Evolutionary conservation across 1,140 invertebrate species (phyloP), one percentile per base, ranked within the genome.

Genomic region (Solenopsis fugax): DNA sequence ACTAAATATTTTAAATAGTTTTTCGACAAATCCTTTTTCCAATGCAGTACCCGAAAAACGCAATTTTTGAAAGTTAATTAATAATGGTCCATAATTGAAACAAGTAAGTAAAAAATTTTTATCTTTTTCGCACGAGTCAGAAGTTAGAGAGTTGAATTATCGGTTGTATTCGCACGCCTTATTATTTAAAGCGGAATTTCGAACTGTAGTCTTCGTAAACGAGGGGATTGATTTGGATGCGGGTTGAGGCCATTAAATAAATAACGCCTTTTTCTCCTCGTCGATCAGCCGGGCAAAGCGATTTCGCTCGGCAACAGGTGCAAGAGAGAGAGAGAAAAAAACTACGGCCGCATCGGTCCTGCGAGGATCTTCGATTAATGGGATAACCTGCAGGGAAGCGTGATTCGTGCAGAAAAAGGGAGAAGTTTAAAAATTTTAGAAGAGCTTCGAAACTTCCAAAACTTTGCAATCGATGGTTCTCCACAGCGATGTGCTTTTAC

Each of bases 311-410:
- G 88, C 88, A 89, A 89, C 88, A 89, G 88, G 88, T 89, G 88
- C 88, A 81, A 72, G 37, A 78, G 45, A 45, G 29, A 37, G 9
- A 29, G n/a, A 13, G 7, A 48, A 64, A 88, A 76, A 64, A 84
- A 75, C 18, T 50, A 67, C 62, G 34, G 54, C 76, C 73, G 67
- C 69, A 86, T 88, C 82, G 67, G 69, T 60, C 84, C 87, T 69
- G 67, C 84, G 87, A 88, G 88, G 84, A 88, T 89, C 88, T 81
- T 88, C 85, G 82, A 89, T 89, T 89, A 88, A 89, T 82, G 84
- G 87, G 69, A 77, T 87, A 88, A 89, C 62, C 76, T 52, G 69
- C 21, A 29, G 64, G 67, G 69, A n/a, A 60, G 24, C 48, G 71
- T 88, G 75, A 88, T 85, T 88, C 52, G 65, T 29, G 50, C 16